Evolutionary conservation across 2,888 invertebrate species (phyloP).

Genomic region (Caenorhabditis sp.): DNA sequence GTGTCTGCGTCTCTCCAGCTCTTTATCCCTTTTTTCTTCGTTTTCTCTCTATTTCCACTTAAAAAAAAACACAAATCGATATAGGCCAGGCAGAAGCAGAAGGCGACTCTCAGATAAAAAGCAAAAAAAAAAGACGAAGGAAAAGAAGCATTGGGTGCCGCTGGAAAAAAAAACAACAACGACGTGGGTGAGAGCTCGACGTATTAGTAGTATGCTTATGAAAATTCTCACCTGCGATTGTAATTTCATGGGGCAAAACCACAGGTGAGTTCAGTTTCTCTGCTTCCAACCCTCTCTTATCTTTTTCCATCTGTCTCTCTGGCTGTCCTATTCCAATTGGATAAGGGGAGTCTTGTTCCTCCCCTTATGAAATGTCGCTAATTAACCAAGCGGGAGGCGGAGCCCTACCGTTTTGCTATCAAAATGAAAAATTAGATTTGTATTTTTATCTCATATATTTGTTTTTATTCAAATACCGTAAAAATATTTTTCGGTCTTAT

Average conservation of each 20-base stretch:
- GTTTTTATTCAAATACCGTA: neutral
- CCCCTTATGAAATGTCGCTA: too few species aligned
- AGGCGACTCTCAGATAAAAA: conserved; percentile 1
- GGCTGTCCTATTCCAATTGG: neutral
- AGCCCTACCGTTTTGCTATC: neutral
- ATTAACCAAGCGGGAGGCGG: neutral
- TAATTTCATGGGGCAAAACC: conserved; percentile 57
- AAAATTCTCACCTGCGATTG: conserved; percentile 55
- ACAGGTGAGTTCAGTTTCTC: conserved; percentile 41
- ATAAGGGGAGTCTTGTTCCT: neutral
- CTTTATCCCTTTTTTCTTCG: conserved; percentile 4
- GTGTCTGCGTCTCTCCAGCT: conserved; percentile 1
- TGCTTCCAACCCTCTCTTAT: neutral
- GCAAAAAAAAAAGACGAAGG: conserved; percentile 4
- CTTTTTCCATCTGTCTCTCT: neutral
- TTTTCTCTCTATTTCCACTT: conserved; percentile 24
- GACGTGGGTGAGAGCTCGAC: neutral
- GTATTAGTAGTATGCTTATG: conserved; percentile 35
- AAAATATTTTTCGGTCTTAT: conserved; percentile 19
- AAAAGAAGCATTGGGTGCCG: conserved; percentile 6
- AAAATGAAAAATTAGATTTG: too few species aligned
- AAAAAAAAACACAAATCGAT: conserved; percentile 3
- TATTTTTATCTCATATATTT: too few species aligned
- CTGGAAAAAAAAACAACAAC: conserved; percentile 3
- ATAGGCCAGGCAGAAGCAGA: conserved; percentile 6